A percentile compares a stretch with the other conserved stretches of the same genome.
Evolutionary conservation across 2,113 vertebrate species (phyloP).

Genomic region (Struthidea cinerea): DNA sequence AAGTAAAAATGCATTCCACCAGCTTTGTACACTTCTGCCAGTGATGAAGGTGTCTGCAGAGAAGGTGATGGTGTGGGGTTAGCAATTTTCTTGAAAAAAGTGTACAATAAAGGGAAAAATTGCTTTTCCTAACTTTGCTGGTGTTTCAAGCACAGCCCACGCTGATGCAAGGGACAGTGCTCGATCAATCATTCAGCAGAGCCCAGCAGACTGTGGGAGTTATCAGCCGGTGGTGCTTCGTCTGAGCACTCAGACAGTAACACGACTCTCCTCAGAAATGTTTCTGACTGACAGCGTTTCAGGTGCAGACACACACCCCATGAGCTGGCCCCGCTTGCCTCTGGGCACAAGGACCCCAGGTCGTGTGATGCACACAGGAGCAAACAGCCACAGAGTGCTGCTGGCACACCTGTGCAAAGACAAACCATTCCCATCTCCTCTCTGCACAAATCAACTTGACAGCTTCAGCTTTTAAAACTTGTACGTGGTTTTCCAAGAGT

Average conservation of each 20-base stretch:
- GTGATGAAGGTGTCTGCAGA: not conserved
- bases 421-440: rapidly evolving
- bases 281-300: not conserved
- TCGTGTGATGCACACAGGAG: rapidly evolving
- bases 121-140: not conserved
- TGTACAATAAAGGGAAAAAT: not conserved
- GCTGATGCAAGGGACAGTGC: not conserved
- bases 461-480: not conserved
- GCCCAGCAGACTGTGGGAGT: not conserved
- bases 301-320: not conserved
- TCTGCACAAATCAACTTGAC: not conserved
- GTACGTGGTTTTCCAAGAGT: rapidly evolving
- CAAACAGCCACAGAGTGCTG: not conserved
- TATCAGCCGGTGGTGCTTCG: rapidly evolving
- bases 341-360: too few relatives aligned
- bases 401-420: not conserved
- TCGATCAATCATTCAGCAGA: not conserved
- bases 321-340: not conserved
- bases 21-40: not conserved
- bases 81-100: not conserved
- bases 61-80: not conserved
- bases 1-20: not conserved
- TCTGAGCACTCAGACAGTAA: not conserved
- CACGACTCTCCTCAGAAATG: rapidly evolving
- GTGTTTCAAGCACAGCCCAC: not conserved